phyloP scores from a whole-genome alignment of 2,888 invertebrate genomes.

The Salpingus planirostris region DNA sequence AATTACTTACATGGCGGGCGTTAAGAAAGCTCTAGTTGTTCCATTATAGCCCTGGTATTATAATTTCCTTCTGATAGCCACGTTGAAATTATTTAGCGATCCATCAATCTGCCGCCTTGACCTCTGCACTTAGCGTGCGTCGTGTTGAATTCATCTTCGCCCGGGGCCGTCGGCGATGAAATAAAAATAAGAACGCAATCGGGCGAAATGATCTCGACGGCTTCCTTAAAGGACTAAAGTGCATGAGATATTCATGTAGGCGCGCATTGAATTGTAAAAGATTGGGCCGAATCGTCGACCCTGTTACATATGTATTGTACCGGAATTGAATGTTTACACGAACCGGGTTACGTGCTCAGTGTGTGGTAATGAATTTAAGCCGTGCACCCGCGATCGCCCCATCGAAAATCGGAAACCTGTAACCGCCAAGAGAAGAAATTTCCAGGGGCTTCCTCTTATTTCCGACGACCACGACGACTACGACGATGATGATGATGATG shows the following conservation, averaged over 20 bases:
- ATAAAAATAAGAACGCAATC: slow-evolving; percentile 22
- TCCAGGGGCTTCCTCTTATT: too few species aligned
- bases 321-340: slow-evolving; percentile 28
- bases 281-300: slow-evolving; percentile 22
- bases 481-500: too few species aligned
- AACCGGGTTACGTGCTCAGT: slow-evolving; percentile 16
- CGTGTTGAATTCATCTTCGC: slow-evolving; percentile 11
- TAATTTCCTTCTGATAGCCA: too few species aligned
- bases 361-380: slow-evolving; percentile 16
- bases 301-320: slow-evolving; percentile 34
- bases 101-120: slow-evolving; percentile 7
- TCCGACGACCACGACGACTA: too few species aligned
- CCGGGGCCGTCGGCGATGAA: slow-evolving; percentile 4
- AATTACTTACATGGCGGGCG: too few species aligned
- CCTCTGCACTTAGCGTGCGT: slow-evolving; percentile 14
- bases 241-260: slow-evolving; percentile 27
- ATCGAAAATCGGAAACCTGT: too few species aligned
- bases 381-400: too few species aligned
- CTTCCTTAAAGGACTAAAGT: slow-evolving; percentile 16
- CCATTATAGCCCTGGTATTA: too few species aligned
- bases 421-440: too few species aligned
- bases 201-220: slow-evolving; percentile 17
- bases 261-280: slow-evolving; percentile 29
- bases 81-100: slow-evolving; percentile 5
- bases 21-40: too few species aligned